Percentiles rank a stretch among this genome's conserved stretches.
Evolutionary conservation across 2,797 vertebrate genomes (phyloP).

Genomic region (Tadarida brasiliensis): DNA sequence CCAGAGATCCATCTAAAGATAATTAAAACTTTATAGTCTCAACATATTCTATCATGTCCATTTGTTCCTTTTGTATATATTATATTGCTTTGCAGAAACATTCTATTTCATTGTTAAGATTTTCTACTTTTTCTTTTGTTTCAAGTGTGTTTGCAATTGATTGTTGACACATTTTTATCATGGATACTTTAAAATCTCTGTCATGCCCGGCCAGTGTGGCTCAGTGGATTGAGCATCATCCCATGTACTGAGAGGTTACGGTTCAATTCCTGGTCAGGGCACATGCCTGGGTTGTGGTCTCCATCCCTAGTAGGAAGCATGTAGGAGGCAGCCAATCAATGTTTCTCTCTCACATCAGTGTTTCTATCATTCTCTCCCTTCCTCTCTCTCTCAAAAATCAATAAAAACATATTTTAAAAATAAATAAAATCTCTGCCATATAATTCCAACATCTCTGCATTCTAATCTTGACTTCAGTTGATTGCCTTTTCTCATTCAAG

Average conservation of each 20-base stretch:
- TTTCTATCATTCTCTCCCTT: too few relatives aligned
- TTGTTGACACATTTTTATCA: neutral
- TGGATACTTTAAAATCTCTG: neutral
- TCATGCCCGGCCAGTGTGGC: neutral
- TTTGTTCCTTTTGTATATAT: neutral
- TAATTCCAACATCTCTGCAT: neutral
- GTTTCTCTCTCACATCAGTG: too few relatives aligned
- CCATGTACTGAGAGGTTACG: too few relatives aligned
- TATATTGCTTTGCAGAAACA: neutral
- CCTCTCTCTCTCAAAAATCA: too few relatives aligned
- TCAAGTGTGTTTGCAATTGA: neutral
- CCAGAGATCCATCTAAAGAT: neutral
- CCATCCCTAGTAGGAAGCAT: too few relatives aligned
- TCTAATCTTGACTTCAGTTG: neutral
- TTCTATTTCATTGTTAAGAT: neutral
- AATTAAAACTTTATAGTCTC: neutral
- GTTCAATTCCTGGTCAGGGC: too few relatives aligned
- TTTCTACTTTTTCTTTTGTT: neutral
- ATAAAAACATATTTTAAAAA: too few relatives aligned
- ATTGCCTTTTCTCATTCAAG: neutral
- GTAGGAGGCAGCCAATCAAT: too few relatives aligned
- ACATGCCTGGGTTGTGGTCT: too few relatives aligned
- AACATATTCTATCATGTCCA: neutral
- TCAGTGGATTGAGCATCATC: too few relatives aligned
- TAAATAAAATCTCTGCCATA: neutral